A percentile compares a stretch with the other conserved stretches of the same genome.
Evolutionary conservation across 2,113 vertebrate species (phyloP).

Genomic region (Mola mola): DNA sequence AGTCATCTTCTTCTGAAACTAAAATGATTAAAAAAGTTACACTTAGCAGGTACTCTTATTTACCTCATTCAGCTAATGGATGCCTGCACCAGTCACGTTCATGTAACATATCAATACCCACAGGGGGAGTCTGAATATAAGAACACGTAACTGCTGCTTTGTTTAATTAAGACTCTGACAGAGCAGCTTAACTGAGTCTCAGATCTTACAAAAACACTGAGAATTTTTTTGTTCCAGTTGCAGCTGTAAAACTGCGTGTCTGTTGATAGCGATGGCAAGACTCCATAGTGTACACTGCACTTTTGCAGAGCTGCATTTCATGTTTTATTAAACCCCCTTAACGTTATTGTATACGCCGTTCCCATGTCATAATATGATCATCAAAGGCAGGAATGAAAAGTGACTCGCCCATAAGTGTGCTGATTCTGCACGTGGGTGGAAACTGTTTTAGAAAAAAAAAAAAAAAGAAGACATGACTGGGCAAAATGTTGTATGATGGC

Average conservation of each 20-base stretch:
- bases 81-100: slow-evolving; percentile 15
- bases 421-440: not conserved
- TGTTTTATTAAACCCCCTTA: not conserved
- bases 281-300: not conserved
- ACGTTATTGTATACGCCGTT: too few species aligned
- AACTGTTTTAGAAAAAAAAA: not conserved
- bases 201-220: slow-evolving; percentile 32
- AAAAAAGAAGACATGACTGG: not conserved
- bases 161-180: slow-evolving; percentile 52
- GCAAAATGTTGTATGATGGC: slow-evolving; percentile 10
- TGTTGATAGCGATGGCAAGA: too few species aligned
- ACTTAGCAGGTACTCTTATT: slow-evolving; percentile 13
- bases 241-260: too few species aligned
- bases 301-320: slow-evolving; percentile 2
- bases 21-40: not conserved
- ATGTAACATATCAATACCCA: slow-evolving; percentile 34
- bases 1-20: slow-evolving; percentile 4
- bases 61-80: slow-evolving; percentile 21
- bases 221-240: too few species aligned
- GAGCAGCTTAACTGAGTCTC: slow-evolving; percentile 47
- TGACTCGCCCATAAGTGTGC: not conserved
- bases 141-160: slow-evolving; percentile 43
- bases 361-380: too few species aligned
- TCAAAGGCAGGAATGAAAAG: slow-evolving; percentile 2
- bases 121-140: slow-evolving; percentile 36